Evolutionary conservation across 1,140 invertebrate genomes (phyloP), one percentile per base, ranked within the genome.

Genomic region (Acromyrmex charruanus): DNA sequence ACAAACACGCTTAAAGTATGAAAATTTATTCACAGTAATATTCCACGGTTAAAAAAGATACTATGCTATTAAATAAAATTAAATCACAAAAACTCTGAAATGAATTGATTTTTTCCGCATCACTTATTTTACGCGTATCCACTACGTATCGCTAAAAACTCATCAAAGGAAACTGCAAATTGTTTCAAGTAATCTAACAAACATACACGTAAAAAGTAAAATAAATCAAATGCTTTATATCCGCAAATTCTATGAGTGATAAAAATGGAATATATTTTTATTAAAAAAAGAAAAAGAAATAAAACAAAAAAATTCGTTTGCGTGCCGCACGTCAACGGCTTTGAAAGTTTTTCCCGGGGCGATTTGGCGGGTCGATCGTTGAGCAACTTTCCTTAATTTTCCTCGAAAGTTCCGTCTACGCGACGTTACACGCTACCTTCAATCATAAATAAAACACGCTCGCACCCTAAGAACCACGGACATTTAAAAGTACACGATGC

Each of bases 321-420:
- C 82, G 82, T 85, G 82, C 25, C 74, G 74, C 82, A 85, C 82
- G 82, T 31, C 74, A 85, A 51, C 31, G 51, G 35, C 61, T 79
- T 77, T 39, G 16, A 79, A 85, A 79, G 49, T 79, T 85, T 51
- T 85, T 79, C 82, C 59, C 51, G 82, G 49, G 49, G 74, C 51
- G 74, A 77, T 85, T 77, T 77, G 16, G 82, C 49, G 82, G 82
- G 25, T 21, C 31, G 49, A 77, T 85, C 63, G 39, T 21, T 49
- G 35, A 49, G 31, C 49, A 85, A 85, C 71, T 79, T 85, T 85
- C 25, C 82, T 79, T 68, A 77, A 79, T 79, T 85, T 85, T 85
- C 63, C 51, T 66, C 49, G 61, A 85, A 77, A 85, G 71, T 85
- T 77, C 16, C 80, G 44, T n/a, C 28, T 49, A 39, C 61, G 21